Evolutionary conservation across 2,888 invertebrate genomes (phyloP), one percentile per base, ranked within the genome.

Genomic region (Hartigia nigra): DNA sequence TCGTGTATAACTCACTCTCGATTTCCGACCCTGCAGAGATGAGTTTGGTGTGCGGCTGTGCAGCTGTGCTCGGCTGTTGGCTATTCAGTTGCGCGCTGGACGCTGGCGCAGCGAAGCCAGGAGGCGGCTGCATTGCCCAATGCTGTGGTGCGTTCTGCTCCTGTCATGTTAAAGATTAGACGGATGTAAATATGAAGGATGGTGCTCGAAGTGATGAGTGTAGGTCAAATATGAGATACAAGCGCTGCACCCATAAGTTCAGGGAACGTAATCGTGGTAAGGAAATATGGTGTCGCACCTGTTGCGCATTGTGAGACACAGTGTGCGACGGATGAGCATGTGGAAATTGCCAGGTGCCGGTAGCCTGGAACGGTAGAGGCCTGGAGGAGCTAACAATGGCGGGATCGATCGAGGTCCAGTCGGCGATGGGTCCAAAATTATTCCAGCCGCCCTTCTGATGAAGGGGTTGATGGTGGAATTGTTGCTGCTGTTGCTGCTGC

Each of bases 331-430:
- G 88, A 84, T 91, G 90, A 86, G 88, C 88, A 79, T 91, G 90
- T 79, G 91, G 87, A 82, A 91, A 91, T 83, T 91, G 91, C 91
- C 91, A 91, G 83, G 91, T 91, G 84, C 85, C 90, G 78, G 88
- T 88, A 80, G 89, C 87, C 87, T 91, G 91, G 88, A 91, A 91
- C 88, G 91, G 88, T 85, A 90, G 92, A 86, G 91, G 93, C 85
- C 95, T 94, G 82, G 95, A 95, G 83, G 95, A 96, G 82, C 95
- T 95, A 91, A 97, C 95, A 87, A 98, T 98, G 85, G 98, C 98
- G 80, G 98, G 98, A 93, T 98, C 98, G 93, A 98, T 95, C 85
- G 96, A 95, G 87, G 97, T 96, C 97, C 97, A 97, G 92, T 97
- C 97, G 86, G 95, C 93, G 92, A 94, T 95, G 82, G 92, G 90